Evolutionary conservation across 2,888 invertebrate genomes (phyloP).

Genomic region (Acanthosoma haemorrhoidale): DNA sequence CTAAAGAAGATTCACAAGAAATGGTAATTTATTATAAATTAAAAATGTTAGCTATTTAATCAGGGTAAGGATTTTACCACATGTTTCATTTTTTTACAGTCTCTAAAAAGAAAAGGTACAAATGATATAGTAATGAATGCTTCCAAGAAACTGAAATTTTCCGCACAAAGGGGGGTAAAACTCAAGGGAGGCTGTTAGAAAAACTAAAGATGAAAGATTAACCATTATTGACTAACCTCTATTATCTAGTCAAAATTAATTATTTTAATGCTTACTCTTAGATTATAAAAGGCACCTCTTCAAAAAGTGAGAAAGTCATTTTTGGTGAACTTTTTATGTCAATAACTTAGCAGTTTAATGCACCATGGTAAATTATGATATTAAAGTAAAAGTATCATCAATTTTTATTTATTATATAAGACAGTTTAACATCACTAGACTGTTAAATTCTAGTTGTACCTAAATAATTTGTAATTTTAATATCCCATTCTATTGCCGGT

Average conservation of each 20-base stretch:
- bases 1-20: constrained; percentile 37
- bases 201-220: constrained; percentile 4
- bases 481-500: no score
- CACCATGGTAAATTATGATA: no score
- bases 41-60: neutral
- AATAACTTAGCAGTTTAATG: no score
- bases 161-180: neutral
- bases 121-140: neutral
- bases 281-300: no score
- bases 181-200: neutral
- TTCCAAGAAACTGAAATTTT: constrained; percentile 7
- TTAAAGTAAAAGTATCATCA: no score
- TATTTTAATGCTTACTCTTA: no score
- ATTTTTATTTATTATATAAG: no score
- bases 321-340: no score
- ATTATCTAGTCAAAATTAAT: neutral
- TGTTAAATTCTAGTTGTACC: no score
- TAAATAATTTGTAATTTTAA: no score
- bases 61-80: neutral
- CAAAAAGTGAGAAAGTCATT: no score
- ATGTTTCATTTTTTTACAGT: neutral
- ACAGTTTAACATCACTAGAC: no score
- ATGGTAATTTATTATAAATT: neutral
- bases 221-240: neutral
- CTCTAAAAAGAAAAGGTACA: neutral